phyloP scores from a whole-genome alignment of 2,113 vertebrate genomes.

The Epinephelus fuscoguttatus region DNA sequence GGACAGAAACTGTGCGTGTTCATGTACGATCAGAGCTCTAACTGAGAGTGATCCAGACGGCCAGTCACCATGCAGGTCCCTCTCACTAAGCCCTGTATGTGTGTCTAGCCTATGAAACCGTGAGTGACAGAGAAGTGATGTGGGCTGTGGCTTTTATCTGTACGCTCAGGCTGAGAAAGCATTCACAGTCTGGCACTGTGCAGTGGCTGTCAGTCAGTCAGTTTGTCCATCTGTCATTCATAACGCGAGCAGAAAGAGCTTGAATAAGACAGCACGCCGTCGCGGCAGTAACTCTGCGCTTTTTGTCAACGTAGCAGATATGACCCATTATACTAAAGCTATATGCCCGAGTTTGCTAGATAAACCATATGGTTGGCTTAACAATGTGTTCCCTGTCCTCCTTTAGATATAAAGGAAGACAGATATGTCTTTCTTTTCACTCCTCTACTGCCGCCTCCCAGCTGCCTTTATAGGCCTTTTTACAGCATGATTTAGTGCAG shows the following conservation, averaged over 20 bases:
- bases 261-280: constrained; percentile 30
- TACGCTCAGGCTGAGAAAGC: constrained; percentile 66
- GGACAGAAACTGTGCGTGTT: no score
- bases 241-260: constrained; percentile 49
- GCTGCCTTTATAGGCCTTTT: constrained; percentile 66
- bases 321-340: constrained; percentile 59
- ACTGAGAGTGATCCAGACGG: constrained; percentile 24
- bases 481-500: constrained; percentile 67
- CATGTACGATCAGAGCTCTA: no score
- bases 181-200: constrained; percentile 56
- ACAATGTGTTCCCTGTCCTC: constrained; percentile 68
- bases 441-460: constrained; percentile 40
- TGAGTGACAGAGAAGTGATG: constrained; percentile 72
- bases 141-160: constrained; percentile 75
- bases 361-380: constrained; percentile 72
- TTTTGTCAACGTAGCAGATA: constrained; percentile 71
- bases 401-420: constrained; percentile 67
- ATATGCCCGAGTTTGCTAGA: constrained; percentile 60
- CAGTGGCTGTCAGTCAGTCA: constrained; percentile 72
- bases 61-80: background rate
- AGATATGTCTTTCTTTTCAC: constrained; percentile 65
- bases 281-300: constrained; percentile 30
- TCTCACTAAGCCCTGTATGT: constrained; percentile 45
- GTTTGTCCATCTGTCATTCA: constrained; percentile 71
- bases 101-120: constrained; percentile 48